phyloP scores from a whole-genome alignment of 1,140 invertebrate species.

The Formica exsecta region DNA sequence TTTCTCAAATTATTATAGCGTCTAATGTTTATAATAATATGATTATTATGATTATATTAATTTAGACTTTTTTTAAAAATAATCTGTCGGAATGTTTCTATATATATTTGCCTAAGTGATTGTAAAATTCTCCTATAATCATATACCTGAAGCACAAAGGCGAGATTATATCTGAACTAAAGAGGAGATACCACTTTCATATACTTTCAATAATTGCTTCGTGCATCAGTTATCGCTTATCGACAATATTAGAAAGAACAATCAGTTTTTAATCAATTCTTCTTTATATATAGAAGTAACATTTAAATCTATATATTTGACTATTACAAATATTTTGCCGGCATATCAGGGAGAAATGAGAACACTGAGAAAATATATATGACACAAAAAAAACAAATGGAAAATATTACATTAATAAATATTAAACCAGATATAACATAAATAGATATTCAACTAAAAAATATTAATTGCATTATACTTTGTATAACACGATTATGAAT shows the following conservation, averaged over 20 bases:
- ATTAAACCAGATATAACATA: constrained; percentile 2
- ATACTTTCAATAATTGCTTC: not conserved
- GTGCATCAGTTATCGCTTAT: constrained; percentile 10
- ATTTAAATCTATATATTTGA: constrained; percentile 32
- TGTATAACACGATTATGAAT: not conserved
- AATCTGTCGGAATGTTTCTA: not conserved
- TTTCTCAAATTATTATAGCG: not conserved
- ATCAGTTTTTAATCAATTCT: constrained; percentile 24
- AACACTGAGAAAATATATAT: not conserved
- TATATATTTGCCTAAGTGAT: not conserved
- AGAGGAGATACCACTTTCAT: constrained; percentile 18
- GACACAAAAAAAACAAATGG: not conserved
- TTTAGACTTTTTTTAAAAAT: not conserved
- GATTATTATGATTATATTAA: not conserved
- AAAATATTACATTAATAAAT: constrained; percentile 9
- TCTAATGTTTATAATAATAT: not conserved
- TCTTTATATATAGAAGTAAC: not conserved
- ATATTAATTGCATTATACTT: constrained; percentile 39
- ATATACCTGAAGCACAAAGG: not conserved
- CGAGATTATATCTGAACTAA: not conserved
- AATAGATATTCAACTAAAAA: not conserved
- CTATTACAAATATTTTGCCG: not conserved
- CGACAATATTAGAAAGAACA: not conserved
- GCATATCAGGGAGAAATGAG: not conserved
- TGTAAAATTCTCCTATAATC: not conserved